Conservation (phyloP, 2,797 vertebrate genomes). For the Garrulus glandarius region DNA sequence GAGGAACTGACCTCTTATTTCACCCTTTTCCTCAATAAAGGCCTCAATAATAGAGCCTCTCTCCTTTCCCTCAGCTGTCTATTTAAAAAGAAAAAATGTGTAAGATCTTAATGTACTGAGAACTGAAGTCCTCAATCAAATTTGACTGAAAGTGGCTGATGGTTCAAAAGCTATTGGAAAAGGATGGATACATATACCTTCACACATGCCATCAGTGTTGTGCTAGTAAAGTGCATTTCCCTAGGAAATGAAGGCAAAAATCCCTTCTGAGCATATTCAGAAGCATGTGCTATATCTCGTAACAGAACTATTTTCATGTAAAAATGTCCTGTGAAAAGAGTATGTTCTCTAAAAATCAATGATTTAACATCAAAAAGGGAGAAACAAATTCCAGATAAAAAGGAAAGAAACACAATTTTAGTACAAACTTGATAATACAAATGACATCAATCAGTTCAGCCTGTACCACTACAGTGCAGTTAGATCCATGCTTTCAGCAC, state of each 20-base stretch:
- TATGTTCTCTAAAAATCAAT: neutral
- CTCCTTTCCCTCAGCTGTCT: neutral
- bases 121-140: neutral
- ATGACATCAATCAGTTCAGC: neutral
- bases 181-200: neutral
- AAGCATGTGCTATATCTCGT: neutral
- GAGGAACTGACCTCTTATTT: neutral
- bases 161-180: neutral
- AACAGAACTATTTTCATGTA: neutral
- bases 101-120: neutral
- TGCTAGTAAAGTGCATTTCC: neutral
- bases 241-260: neutral
- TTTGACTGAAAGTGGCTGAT: neutral
- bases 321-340: neutral
- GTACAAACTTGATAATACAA: neutral
- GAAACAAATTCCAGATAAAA: neutral
- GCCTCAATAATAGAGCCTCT: neutral
- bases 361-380: neutral
- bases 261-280: neutral
- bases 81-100: neutral
- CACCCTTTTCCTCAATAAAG: neutral
- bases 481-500: neutral
- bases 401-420: neutral
- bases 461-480: neutral
- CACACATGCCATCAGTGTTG: neutral